Conservation (phyloP, 2,888 invertebrate genomes). For the Nemurella pictetii region DNA sequence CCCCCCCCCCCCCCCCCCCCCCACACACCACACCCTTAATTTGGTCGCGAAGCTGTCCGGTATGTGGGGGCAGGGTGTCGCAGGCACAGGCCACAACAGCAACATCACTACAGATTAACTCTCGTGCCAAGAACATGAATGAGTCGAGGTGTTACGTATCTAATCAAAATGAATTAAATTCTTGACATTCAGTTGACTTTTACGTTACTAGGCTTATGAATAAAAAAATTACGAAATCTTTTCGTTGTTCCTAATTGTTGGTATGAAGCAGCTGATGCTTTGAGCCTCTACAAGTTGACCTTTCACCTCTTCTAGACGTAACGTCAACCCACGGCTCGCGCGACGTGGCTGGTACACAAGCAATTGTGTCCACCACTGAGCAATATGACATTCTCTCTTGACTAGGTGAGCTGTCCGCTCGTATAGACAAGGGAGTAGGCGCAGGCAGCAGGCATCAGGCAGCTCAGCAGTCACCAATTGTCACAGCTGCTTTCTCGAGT, state of each 20-base stretch:
- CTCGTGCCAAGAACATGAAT: background rate
- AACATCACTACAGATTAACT: too few relatives aligned
- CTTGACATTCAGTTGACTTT: background rate
- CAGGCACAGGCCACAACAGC: too few relatives aligned
- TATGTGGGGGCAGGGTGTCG: too few relatives aligned
- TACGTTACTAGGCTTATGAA: background rate
- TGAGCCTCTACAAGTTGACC: background rate
- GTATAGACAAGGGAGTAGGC: too few relatives aligned
- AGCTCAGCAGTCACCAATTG: background rate
- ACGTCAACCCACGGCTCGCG: background rate
- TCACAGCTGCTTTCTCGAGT: background rate
- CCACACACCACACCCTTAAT: too few relatives aligned
- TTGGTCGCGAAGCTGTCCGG: too few relatives aligned
- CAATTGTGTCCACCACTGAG: background rate
- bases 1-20: too few relatives aligned
- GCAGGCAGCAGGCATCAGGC: background rate
- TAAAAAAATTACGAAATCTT: constrained; percentile 14
- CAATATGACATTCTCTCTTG: background rate
- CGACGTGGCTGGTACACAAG: too few relatives aligned
- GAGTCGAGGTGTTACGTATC: background rate
- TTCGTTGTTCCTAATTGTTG: constrained; percentile 11
- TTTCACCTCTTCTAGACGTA: background rate
- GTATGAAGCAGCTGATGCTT: background rate
- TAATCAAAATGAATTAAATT: background rate
- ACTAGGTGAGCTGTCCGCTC: background rate